Percentiles rank a stretch among this genome's conserved stretches.
These are phyloP conservation scores for Furcifer pardalis DNA, from an alignment of 2,797 vertebrate species.

Conservation along the genomic window DNA sequence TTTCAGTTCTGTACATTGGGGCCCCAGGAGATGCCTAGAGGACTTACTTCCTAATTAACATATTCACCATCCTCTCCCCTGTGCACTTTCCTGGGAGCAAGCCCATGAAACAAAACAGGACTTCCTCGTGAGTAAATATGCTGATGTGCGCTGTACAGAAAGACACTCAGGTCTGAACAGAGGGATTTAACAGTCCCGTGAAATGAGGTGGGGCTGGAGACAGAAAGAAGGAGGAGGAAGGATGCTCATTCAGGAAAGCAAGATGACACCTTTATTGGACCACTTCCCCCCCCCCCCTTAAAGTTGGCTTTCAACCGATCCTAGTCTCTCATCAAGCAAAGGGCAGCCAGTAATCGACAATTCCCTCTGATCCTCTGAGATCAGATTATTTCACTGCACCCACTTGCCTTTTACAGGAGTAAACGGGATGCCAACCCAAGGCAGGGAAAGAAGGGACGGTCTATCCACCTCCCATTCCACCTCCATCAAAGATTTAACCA, in stretches of 20 bases:
- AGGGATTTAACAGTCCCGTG: no score
- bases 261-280: no score
- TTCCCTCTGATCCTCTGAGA: no score
- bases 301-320: no score
- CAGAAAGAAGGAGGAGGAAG: neutral
- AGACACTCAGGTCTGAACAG: neutral
- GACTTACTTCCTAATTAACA: neutral
- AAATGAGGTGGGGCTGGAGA: neutral
- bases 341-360: no score
- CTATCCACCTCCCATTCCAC: neutral
- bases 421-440: neutral
- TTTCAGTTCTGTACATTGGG: neutral
- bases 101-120: neutral
- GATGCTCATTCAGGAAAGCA: no score
- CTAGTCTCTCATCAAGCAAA: no score
- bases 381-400: no score
- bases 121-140: no score
- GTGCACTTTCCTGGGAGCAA: neutral
- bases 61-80: neutral
- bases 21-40: neutral
- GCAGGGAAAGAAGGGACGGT: neutral
- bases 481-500: neutral
- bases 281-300: no score
- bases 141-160: neutral
- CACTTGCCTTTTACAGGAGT: neutral